These are phyloP conservation scores for Pseudotriccus pelzelni DNA, from an alignment of 2,797 vertebrate species.

Conservation along the genomic window DNA sequence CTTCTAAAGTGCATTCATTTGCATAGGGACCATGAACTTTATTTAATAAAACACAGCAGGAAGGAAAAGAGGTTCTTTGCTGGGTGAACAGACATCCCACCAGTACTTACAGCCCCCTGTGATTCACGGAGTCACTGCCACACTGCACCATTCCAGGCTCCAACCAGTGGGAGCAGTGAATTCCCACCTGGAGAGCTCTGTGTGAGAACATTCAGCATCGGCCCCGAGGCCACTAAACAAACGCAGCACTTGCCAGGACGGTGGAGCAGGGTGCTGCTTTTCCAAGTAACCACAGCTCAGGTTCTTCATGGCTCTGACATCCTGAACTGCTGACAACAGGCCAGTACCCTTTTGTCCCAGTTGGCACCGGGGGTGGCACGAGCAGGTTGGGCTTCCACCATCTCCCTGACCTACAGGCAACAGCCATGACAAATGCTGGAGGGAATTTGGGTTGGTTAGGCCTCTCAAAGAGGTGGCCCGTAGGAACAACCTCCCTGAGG, in stretches of 20 bases:
- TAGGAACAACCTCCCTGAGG: neutral
- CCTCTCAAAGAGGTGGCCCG: neutral
- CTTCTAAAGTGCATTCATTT: neutral
- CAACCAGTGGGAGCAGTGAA: neutral
- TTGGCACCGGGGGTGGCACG: neutral
- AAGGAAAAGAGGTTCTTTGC: neutral
- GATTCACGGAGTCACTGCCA: neutral
- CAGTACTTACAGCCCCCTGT: neutral
- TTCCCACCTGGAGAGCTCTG: neutral
- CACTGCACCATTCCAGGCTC: neutral
- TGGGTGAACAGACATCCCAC: neutral
- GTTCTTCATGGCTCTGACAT: neutral
- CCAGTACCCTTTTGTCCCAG: neutral
- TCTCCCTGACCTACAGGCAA: neutral
- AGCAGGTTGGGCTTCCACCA: neutral
- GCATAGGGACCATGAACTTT: neutral
- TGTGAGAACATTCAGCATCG: neutral
- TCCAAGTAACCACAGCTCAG: neutral
- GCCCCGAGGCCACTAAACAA: neutral
- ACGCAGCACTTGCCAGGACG: neutral
- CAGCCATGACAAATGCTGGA: neutral
- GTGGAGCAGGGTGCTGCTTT: neutral
- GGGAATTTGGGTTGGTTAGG: neutral
- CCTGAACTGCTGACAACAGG: neutral
- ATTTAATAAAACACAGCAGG: constrained; percentile 12